Base-by-base conservation (phyloP, 1,140 invertebrate species). In the Oreohelix idahoensis region DNA sequence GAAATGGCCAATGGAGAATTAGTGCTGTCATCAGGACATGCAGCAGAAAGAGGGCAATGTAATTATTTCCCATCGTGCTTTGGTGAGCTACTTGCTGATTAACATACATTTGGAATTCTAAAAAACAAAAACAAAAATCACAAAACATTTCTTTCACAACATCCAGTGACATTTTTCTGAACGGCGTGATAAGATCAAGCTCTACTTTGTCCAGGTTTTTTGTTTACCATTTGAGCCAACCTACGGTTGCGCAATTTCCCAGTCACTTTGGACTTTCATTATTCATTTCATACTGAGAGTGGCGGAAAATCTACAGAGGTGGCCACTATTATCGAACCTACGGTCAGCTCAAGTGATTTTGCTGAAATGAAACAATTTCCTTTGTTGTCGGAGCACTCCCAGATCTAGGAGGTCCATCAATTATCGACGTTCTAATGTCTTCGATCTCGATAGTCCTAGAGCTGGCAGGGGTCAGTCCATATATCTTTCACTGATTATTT, bases 291-390 rank as follows among this genome's bases (percentile, higher is more conserved):
- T 23, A 58, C 53, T 23, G 23, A 23, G 23, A 5, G 5, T 5
- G 53, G 23, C 53, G 10, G 10, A 23, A 58, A 58, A 4, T 2
- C 45, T 17, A 49, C 45, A 58, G 17, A 4, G 53, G 26, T n/a
- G 26, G 53, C 53, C 53, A 15, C 53, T 58, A 15, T 58, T 15
- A 58, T 20, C 53, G 26, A 58, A 2, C 53, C 10, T 23, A 23
- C 26, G 20, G 10, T 58, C 20, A 23, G 23, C 8, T 58, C 53
- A 2, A 58, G 17, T 58, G 53, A 58, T 58, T 58, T 15, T 11
- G 26, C 53, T 58, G 53, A 58, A 58, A 58, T 5, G 53, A 58
- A 58, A 58, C 53, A 58, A 58, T 58, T 58, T 58, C 53, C 53
- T 58, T 20, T 58, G 53, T 58, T 20, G 26, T n/a, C 2, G 23